Conservation (phyloP, 2,888 invertebrate genomes). For the Pteria penguin region DNA sequence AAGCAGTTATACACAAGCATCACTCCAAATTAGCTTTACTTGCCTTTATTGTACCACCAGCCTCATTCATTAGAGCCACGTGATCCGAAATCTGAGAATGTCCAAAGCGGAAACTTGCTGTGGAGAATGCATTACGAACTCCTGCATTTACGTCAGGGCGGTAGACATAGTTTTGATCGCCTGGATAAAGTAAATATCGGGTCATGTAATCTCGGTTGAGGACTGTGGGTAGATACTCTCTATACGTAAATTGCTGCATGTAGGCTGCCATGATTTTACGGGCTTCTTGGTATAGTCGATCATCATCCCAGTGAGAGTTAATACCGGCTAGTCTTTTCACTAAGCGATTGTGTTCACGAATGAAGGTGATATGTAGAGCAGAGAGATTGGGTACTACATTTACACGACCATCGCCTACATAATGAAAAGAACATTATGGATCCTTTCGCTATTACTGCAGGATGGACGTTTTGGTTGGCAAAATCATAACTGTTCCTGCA, state of each 20-base stretch:
- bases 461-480: too few relatives aligned
- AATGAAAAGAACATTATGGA: too few relatives aligned
- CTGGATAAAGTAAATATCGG: conserved; percentile 87
- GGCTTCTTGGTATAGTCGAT: conserved; percentile 80
- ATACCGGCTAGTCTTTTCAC: conserved; percentile 83
- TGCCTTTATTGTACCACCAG: too few relatives aligned
- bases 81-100: conserved; percentile 56
- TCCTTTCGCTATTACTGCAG: too few relatives aligned
- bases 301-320: conserved; percentile 91
- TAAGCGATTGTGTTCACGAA: conserved; percentile 91
- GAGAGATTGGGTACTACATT: conserved; percentile 93
- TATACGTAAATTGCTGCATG: conserved; percentile 82
- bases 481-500: too few relatives aligned
- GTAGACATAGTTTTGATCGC: conserved; percentile 90
- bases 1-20: too few relatives aligned
- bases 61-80: neutral
- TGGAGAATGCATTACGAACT: conserved; percentile 70
- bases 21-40: too few relatives aligned
- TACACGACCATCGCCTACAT: conserved; percentile 88
- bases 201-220: conserved; percentile 94
- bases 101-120: conserved; percentile 74
- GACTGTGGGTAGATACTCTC: conserved; percentile 86
- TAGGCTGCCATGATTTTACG: conserved; percentile 87
- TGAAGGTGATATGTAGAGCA: conserved; percentile 91
- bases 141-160: conserved; percentile 52